phyloP scores from a whole-genome alignment of 2,797 vertebrate genomes.

The Clamator glandarius region DNA sequence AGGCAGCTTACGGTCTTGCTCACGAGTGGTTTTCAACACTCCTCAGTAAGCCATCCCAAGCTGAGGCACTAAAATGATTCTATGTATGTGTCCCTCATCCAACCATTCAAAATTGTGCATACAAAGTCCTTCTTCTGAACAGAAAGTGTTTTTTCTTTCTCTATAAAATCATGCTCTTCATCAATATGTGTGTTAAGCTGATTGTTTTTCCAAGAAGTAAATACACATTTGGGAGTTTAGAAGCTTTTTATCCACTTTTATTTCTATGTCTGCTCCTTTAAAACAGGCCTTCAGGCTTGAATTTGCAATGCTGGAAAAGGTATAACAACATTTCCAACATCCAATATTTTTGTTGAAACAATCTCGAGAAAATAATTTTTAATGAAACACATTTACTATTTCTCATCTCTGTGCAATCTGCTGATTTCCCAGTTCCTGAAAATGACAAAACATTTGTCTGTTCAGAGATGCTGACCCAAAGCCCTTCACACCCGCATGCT shows the following conservation, averaged over 20 bases:
- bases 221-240: background rate
- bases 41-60: background rate
- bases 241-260: background rate
- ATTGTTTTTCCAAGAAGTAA: background rate
- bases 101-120: background rate
- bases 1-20: background rate
- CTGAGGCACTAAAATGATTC: background rate
- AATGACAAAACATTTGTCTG: conserved; percentile 48
- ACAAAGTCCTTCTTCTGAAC: background rate
- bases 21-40: background rate
- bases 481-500: conserved; percentile 56
- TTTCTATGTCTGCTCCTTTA: background rate
- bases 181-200: background rate
- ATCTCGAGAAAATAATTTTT: conserved; percentile 44
- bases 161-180: background rate
- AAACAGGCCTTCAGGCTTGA: background rate
- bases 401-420: conserved; percentile 30
- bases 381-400: conserved; percentile 53
- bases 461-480: conserved; percentile 42
- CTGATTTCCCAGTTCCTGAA: conserved; percentile 34
- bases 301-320: background rate
- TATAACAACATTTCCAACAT: background rate
- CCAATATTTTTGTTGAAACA: conserved; percentile 41
- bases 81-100: background rate
- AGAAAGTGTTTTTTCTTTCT: background rate